A percentile compares a stretch with the other conserved stretches of the same genome.
Evolutionary conservation across 64 coral and sea anemone species (phyloP).

Genomic region (Catalaphyllia jardinei): DNA sequence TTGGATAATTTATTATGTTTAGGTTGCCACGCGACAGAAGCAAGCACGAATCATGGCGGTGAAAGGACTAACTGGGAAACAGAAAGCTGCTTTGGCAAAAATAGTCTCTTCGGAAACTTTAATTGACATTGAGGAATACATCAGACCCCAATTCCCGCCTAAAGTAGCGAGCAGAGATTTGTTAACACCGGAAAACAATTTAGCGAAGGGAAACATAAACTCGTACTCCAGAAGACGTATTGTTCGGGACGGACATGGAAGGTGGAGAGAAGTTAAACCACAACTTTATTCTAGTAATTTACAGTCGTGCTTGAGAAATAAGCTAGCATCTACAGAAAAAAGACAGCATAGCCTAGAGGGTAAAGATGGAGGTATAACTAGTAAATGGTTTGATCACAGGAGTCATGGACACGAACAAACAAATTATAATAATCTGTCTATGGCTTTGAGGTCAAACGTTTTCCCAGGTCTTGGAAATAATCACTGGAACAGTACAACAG

Average conservation of each 20-base stretch:
- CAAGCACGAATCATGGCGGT: slow-evolving; percentile 18
- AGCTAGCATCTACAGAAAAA: background rate
- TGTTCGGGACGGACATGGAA: slow-evolving; percentile 86
- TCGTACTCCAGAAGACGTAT: slow-evolving; percentile 48
- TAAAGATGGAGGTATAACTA: background rate
- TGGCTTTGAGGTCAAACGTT: slow-evolving; percentile 67
- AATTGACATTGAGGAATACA: slow-evolving; percentile 80
- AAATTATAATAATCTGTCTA: slow-evolving; percentile 50
- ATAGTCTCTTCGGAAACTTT: slow-evolving; percentile 83
- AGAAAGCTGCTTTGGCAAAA: slow-evolving; percentile 71
- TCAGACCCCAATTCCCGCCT: slow-evolving; percentile 69
- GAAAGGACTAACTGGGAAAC: slow-evolving; percentile 1
- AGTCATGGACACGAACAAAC: background rate
- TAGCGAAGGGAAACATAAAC: slow-evolving; percentile 13
- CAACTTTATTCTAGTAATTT: slow-evolving; percentile 15
- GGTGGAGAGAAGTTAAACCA: slow-evolving; percentile 86
- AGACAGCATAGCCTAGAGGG: background rate
- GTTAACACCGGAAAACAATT: background rate
- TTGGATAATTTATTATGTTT: no score
- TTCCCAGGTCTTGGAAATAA: slow-evolving; percentile 86
- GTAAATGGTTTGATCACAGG: background rate
- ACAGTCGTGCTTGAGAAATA: background rate
- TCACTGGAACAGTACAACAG: slow-evolving; percentile 74
- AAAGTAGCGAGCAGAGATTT: background rate
- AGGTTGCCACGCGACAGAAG: slow-evolving; percentile 11